Evolutionary conservation across 2,797 vertebrate genomes (phyloP).

Genomic region (Emydoidea blandingii): DNA sequence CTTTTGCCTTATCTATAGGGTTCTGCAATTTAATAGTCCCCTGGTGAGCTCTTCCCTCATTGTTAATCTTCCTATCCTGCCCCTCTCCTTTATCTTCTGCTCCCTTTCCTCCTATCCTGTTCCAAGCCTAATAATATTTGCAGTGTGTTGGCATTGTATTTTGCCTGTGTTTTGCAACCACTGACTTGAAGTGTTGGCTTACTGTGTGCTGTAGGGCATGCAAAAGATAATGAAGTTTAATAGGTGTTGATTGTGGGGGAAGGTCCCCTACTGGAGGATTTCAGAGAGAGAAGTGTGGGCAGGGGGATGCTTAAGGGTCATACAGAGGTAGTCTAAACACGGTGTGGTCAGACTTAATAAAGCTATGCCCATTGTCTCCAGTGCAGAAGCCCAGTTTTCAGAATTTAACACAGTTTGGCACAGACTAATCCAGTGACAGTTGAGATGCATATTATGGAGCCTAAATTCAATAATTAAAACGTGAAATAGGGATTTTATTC

Average conservation of each 20-base stretch:
- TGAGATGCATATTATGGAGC: slow-evolving; percentile 6
- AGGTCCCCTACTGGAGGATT: not conserved
- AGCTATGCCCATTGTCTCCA: not conserved
- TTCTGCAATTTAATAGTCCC: not conserved
- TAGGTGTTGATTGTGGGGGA: not conserved
- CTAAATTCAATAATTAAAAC: slow-evolving; percentile 38
- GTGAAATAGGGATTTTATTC: slow-evolving; percentile 14
- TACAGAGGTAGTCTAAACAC: not conserved
- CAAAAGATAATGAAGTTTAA: not conserved
- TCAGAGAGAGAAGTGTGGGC: not conserved
- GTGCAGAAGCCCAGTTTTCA: not conserved
- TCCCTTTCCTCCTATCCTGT: not conserved
- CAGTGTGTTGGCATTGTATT: not conserved
- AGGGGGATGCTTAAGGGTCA: not conserved
- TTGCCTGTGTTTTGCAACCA: not conserved
- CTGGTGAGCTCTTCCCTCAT: rapidly evolving
- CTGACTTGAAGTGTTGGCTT: not conserved
- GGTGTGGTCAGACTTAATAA: not conserved
- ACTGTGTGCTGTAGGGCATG: not conserved
- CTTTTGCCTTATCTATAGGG: slow-evolving; percentile 34
- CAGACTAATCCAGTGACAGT: not conserved
- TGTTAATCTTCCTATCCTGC: not conserved
- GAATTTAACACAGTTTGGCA: not conserved
- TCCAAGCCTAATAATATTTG: not conserved
- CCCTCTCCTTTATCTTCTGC: not conserved